Evolutionary conservation across 2,888 invertebrate genomes (phyloP).

Genomic region (Nomada fucata): DNA sequence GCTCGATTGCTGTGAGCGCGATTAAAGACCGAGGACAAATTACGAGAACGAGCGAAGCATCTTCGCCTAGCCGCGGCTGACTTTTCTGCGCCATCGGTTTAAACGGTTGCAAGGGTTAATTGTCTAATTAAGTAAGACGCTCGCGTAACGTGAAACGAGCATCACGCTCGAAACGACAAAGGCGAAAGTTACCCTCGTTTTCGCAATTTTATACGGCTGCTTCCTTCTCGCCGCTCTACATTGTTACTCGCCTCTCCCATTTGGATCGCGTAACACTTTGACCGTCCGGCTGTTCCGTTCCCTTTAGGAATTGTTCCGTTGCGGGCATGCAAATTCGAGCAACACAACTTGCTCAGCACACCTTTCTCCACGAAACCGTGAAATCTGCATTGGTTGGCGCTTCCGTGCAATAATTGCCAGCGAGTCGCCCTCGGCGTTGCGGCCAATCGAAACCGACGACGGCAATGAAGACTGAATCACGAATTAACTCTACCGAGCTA

Average conservation of each 20-base stretch:
- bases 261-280: conserved; percentile 34
- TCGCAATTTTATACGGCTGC: conserved; percentile 45
- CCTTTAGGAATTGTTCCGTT: conserved; percentile 20
- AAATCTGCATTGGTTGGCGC: conserved; percentile 10
- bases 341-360: not conserved
- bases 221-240: conserved; percentile 20
- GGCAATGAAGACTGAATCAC: conserved; percentile 34
- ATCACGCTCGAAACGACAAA: conserved; percentile 35
- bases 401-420: conserved; percentile 20
- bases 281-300: conserved; percentile 12
- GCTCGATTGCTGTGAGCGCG: not conserved
- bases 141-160: conserved; percentile 44
- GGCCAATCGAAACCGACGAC: conserved; percentile 19
- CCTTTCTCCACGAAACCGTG: not conserved
- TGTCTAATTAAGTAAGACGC: conserved; percentile 74
- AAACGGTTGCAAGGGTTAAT: conserved; percentile 74
- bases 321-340: not conserved
- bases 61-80: conserved; percentile 9
- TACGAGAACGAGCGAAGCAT: conserved; percentile 2
- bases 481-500: conserved; percentile 17
- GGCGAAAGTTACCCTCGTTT: conserved; percentile 67
- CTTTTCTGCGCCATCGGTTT: conserved; percentile 64
- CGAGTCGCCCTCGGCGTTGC: not conserved
- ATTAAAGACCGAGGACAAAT: conserved; percentile 17
- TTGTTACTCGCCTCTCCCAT: conserved; percentile 13